A percentile compares a stretch with the other conserved stretches of the same genome.
Evolutionary conservation across 2,113 vertebrate species (phyloP).

Genomic region (Campylomormyrus numenius): DNA sequence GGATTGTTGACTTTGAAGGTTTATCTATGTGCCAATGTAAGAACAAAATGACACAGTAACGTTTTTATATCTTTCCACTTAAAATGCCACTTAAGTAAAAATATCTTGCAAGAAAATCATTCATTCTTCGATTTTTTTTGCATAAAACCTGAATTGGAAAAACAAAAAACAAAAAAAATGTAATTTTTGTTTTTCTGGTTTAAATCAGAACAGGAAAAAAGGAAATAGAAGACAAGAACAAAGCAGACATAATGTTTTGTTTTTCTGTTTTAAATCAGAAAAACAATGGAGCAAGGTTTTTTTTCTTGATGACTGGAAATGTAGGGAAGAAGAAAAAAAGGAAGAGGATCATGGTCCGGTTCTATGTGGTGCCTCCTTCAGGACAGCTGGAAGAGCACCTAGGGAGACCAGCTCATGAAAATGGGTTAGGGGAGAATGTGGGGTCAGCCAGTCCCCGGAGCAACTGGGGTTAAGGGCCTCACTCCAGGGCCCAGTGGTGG

Average conservation of each 20-base stretch:
- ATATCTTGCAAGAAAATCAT: neutral
- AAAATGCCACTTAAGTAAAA: neutral
- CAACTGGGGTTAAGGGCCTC: neutral
- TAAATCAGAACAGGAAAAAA: neutral
- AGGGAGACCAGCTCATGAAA: neutral
- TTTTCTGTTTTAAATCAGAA: neutral
- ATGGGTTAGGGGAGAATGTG: neutral
- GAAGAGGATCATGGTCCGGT: no score
- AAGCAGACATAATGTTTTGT: neutral
- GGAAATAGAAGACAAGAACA: neutral
- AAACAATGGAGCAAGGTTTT: no score
- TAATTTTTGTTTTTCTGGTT: neutral
- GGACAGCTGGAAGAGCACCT: neutral
- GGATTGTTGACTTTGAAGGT: constrained; percentile 38
- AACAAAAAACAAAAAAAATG: neutral
- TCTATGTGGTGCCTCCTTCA: neutral
- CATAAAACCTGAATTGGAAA: neutral
- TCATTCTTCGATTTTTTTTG: neutral
- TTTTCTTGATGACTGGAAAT: no score
- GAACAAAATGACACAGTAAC: neutral
- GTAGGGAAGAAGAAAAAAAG: no score
- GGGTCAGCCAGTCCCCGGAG: neutral
- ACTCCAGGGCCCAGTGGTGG: neutral
- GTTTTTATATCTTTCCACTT: neutral
- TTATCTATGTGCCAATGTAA: neutral